Base-by-base conservation (phyloP, 1,140 invertebrate genomes). In the Drosophila burlai region DNA sequence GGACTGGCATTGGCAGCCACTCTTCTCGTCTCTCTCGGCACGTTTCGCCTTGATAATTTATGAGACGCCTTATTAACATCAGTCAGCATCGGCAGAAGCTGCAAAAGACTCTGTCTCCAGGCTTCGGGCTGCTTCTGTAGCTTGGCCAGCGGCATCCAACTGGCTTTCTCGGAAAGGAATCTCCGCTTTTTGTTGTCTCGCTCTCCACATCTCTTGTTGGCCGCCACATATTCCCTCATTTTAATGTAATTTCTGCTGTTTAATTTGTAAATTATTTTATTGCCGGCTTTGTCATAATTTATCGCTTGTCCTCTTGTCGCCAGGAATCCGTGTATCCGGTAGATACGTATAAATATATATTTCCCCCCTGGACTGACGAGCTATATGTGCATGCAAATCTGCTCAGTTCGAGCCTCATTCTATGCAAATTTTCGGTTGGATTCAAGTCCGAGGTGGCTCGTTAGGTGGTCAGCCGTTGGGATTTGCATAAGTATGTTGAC, bases 1-100 rank as follows among this genome's bases (percentile, higher is more conserved):
- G 50, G 38, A 50, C 21, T 71, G 65, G 50, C 77, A 73, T 65
- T 83, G 76, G 59, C 75, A 63, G 73, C 63, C n/a, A 38, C 58
- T 62, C 74, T 76, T 57, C 72, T 59, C 67, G 57, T 63, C 66
- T 75, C 66, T 77, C 62, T 76, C 83, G 57, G 80, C 83, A 86
- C 83, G 83, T 86, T 86, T 83, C 58, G 85, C 82, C 75, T 78
- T 85, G 85, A 90, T 90, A 90, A 90, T 90, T 90, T 90, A 90
- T 90, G 85, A 91, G 85, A 90, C 85, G 85, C 85, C 85, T 90
- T 90, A 90, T 90, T 90, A 90, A 90, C 85, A 90, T 90, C 85
- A 90, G 81, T 80, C 85, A 82, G 79, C 59, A 74, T 74, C 64
- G 58, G 63, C 65, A 66, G 61, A 43, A 55, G 45, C 76, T 50